Evolutionary conservation across 2,888 invertebrate species (phyloP).

Genomic region (Cantharis flavilabris): DNA sequence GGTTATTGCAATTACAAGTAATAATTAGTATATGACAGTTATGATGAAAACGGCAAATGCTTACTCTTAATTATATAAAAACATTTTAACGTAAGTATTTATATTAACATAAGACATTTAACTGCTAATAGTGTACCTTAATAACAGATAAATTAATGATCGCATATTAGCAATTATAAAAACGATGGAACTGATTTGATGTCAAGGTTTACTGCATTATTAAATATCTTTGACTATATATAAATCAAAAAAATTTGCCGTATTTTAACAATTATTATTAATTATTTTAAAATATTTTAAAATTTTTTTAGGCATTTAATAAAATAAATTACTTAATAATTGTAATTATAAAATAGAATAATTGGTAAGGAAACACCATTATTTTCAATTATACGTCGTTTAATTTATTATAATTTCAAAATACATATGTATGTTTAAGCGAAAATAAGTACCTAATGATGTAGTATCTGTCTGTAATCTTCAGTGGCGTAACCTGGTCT

Average conservation of each 20-base stretch:
- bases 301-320: background rate
- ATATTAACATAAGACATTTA: background rate
- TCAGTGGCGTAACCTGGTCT: too few species aligned
- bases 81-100: background rate
- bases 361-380: background rate
- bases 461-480: too few species aligned
- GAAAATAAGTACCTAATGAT: too few species aligned
- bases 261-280: background rate
- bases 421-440: background rate
- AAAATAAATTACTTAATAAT: background rate
- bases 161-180: conserved; percentile 13
- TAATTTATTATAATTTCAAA: background rate
- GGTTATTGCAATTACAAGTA: background rate
- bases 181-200: conserved; percentile 16
- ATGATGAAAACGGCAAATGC: background rate
- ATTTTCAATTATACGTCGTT: background rate
- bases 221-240: conserved; percentile 1
- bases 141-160: conserved; percentile 1
- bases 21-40: background rate
- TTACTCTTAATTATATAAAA: background rate
- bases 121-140: background rate
- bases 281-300: background rate
- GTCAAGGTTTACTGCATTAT: conserved; percentile 14
- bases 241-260: conserved; percentile 1
- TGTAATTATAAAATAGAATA: background rate